Evolutionary conservation across 2,888 invertebrate species (phyloP).

Genomic region (Euclidia mi): DNA sequence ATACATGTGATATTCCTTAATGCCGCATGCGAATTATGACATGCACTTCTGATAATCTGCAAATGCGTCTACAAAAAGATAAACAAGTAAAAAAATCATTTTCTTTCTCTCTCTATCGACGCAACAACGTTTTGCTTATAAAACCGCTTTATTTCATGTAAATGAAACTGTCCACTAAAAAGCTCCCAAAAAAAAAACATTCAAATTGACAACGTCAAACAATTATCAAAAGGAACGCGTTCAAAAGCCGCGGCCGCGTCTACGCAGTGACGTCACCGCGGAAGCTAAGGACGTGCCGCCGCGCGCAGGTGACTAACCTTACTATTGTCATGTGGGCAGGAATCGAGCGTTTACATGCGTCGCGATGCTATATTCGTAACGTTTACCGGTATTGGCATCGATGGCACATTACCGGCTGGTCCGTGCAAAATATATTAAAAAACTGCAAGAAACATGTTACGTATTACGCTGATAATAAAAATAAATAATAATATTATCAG

Average conservation of each 20-base stretch:
- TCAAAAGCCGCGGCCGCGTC: conserved; percentile 49
- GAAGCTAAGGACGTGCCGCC: conserved; percentile 80
- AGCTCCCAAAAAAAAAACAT: neutral
- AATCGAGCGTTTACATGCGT: conserved; percentile 39
- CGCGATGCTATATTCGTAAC: conserved; percentile 49
- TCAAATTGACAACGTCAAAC: conserved; percentile 22
- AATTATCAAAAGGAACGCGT: conserved; percentile 29
- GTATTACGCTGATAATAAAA: too few species aligned
- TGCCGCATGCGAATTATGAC: too few species aligned
- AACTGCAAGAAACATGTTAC: neutral
- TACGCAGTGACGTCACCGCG: conserved; percentile 79
- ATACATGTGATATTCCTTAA: too few species aligned
- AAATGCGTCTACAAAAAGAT: too few species aligned
- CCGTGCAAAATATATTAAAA: conserved; percentile 2
- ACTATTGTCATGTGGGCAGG: conserved; percentile 68
- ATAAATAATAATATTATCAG: too few species aligned
- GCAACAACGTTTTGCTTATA: too few species aligned
- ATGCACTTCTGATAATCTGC: too few species aligned
- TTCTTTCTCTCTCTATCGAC: too few species aligned
- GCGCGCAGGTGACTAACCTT: conserved; percentile 75
- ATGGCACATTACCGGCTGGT: conserved; percentile 16
- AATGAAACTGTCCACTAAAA: neutral
- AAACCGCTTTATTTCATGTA: too few species aligned
- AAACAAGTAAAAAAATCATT: too few species aligned
- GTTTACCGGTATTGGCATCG: conserved; percentile 45